These are phyloP conservation scores for Kryptolebias ocellatus DNA, from an alignment of 2,797 vertebrate species.

Conservation along the genomic window DNA sequence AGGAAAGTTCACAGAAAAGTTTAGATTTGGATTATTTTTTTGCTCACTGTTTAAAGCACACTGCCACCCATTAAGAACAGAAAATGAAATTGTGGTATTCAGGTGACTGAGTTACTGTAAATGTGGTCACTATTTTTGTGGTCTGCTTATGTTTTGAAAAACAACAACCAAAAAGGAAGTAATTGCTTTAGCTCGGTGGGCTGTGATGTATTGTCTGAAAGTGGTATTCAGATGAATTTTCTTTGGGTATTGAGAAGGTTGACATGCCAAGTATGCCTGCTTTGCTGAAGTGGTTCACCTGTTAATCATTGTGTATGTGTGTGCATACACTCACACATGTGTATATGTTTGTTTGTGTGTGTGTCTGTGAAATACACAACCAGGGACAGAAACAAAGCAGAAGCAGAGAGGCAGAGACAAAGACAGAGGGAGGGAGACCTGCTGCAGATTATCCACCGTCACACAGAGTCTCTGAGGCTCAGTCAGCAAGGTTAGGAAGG, in stretches of 20 bases:
- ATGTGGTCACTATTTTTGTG: conserved; percentile 7
- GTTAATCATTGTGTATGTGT: conserved; percentile 21
- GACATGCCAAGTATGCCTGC: conserved; percentile 49
- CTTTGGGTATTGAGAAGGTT: conserved; percentile 33
- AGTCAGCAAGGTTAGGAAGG: conserved; percentile 59
- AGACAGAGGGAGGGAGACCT: conserved; percentile 14
- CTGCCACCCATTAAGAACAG: neutral
- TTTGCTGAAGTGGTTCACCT: conserved; percentile 47
- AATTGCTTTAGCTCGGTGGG: conserved; percentile 29
- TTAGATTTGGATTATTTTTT: conserved; percentile 8
- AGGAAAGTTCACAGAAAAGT: conserved; percentile 1
- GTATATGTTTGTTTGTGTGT: neutral
- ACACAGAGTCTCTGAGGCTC: conserved; percentile 57
- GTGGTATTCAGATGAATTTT: conserved; percentile 34
- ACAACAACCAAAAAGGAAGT: conserved; percentile 21
- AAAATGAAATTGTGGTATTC: conserved; percentile 6
- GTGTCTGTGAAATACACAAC: conserved; percentile 15
- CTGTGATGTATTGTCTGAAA: conserved; percentile 16
- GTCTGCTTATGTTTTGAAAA: conserved; percentile 13
- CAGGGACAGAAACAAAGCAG: conserved; percentile 21
- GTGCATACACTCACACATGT: neutral
- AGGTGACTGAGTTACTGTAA: conserved; percentile 4
- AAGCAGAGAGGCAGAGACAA: conserved; percentile 21
- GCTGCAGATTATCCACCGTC: conserved; percentile 47
- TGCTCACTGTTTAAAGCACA: neutral